phyloP scores from a whole-genome alignment of 2,888 invertebrate species.

The Clanis bilineata region DNA sequence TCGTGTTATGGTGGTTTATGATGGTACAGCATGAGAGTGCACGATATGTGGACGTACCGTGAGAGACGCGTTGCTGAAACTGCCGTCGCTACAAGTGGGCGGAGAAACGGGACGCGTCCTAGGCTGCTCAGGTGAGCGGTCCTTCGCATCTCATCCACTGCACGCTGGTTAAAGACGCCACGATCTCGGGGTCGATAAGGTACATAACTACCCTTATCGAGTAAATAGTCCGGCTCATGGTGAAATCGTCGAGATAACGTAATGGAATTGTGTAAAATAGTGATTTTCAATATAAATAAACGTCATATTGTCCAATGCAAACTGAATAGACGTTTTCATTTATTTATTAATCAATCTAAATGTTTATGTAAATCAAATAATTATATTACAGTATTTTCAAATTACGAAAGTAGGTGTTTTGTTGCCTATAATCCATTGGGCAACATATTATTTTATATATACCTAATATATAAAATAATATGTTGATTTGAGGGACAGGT shows the following conservation, averaged over 20 bases:
- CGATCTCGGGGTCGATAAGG: conserved; percentile 73
- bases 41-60: conserved; percentile 79
- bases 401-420: neutral
- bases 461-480: no score
- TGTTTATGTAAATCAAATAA: neutral
- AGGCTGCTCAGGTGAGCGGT: conserved; percentile 76
- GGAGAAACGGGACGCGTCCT: conserved; percentile 64
- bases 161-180: conserved; percentile 61
- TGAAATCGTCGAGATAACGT: neutral
- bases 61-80: conserved; percentile 57
- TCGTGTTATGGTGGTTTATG: conserved; percentile 78
- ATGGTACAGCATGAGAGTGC: conserved; percentile 78
- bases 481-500: no score
- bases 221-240: conserved; percentile 23
- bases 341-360: no score
- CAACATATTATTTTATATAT: no score
- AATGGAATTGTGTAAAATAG: neutral
- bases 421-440: neutral
- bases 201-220: conserved; percentile 35
- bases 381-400: neutral
- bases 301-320: no score
- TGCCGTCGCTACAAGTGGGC: conserved; percentile 76
- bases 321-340: no score
- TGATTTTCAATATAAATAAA: no score
- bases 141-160: conserved; percentile 61